phyloP scores from a whole-genome alignment of 92 coral and sea anemone genomes.

The Palythoa grandiflora region DNA sequence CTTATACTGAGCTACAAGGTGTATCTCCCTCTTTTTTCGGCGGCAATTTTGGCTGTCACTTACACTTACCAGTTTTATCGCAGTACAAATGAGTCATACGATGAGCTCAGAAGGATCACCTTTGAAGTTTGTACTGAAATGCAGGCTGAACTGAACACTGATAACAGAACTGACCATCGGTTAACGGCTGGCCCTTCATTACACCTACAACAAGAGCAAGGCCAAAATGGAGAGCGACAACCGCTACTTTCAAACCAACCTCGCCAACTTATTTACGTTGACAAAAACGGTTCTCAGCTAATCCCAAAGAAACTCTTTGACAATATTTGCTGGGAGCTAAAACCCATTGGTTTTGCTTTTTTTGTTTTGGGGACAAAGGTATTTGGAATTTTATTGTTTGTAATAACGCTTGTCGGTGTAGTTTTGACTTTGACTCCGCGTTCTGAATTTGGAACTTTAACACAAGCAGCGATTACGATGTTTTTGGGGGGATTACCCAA shows the following conservation, averaged over 20 bases:
- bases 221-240: neutral
- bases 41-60: neutral
- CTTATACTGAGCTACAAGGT: neutral
- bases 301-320: slow-evolving; percentile 5
- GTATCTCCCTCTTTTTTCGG: neutral
- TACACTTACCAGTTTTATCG: neutral
- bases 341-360: neutral
- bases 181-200: no score
- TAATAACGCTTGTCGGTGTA: neutral
- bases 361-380: neutral
- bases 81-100: slow-evolving; percentile 24
- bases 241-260: neutral
- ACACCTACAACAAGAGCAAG: neutral
- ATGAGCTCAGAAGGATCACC: neutral
- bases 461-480: neutral
- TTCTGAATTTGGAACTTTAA: neutral
- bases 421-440: slow-evolving; percentile 19
- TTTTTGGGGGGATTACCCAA: neutral
- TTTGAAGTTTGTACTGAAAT: slow-evolving; percentile 29
- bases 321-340: slow-evolving; percentile 5
- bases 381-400: neutral
- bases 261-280: neutral
- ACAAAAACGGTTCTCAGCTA: neutral
- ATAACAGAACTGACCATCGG: neutral
- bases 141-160: neutral